Base-by-base conservation (phyloP, 2,888 invertebrate species). In the Luffia ferchaultella region DNA sequence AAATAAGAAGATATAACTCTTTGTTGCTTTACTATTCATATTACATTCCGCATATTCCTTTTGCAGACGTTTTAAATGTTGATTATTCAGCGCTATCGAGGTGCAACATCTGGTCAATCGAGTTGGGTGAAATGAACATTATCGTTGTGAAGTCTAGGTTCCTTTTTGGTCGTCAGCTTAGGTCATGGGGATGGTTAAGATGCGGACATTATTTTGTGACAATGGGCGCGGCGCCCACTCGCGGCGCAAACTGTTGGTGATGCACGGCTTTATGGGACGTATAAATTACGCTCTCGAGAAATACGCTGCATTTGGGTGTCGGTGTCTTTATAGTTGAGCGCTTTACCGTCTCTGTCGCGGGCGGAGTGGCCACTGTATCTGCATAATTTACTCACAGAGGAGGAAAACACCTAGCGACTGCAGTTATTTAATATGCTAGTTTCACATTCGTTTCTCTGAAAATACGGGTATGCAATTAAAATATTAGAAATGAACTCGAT, bases 51-150 rank as follows among this genome's bases (percentile, higher is more conserved):
- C 80, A 82, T 83, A 80, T 80, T 82, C 78, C 80, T 76, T 79
- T 80, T 79, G 78, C 76, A 79, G 80, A 78, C 79, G 77, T 80
- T 82, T 77, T 77, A 80, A 80, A 78, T 78, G 82, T 82, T 83
- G 83, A 82, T 83, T 83, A 83, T 83, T 80, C 80, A 77, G 75
- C 73, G 73, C 70, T 80, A 82, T 82, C 80, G 65, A 62, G 59
- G 62, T 62, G 67, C 68, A 72, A 74, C 83, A 82, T 83, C 83
- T 83, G 80, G 64, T 68, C 55, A 52, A 53, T 49, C 56, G 49
- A 56, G 55, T 57, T 54, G 53, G 40, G 57, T 57, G 61, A 70
- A 67, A 68, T 57, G 52, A 58, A 61, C 60, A 59, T 68, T 66
- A 45, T 70, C 63, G 59, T 52, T 20, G 50, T 46, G 47, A 55